Evolutionary conservation across 2,888 invertebrate genomes (phyloP).

Genomic region (Beris morrisii): DNA sequence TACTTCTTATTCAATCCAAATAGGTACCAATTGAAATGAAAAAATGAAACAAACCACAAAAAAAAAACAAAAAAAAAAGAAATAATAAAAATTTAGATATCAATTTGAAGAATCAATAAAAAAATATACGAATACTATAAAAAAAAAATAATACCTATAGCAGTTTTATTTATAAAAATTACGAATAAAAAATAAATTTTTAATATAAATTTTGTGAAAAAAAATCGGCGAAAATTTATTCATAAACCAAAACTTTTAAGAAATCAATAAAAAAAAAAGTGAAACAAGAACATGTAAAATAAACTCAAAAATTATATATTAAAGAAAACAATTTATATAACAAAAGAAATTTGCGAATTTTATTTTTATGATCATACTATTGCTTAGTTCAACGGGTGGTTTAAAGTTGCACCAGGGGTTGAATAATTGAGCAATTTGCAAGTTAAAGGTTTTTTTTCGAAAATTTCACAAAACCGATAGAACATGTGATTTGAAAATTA

Average conservation of each 20-base stretch:
- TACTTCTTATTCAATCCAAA: conserved; percentile 19
- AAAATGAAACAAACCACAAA: conserved; percentile 7
- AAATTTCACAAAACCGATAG: too few relatives aligned
- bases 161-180: conserved; percentile 31
- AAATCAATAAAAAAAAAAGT: too few relatives aligned
- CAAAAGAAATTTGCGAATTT: conserved; percentile 17
- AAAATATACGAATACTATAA: conserved; percentile 30
- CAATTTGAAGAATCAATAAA: conserved; percentile 18
- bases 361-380: too few relatives aligned
- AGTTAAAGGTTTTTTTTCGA: too few relatives aligned
- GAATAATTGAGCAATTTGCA: too few relatives aligned
- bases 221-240: conserved; percentile 25
- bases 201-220: conserved; percentile 31
- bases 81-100: conserved; percentile 23
- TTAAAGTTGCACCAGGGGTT: too few relatives aligned
- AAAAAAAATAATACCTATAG: conserved; percentile 17
- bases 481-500: too few relatives aligned
- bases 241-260: conserved; percentile 23
- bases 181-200: conserved; percentile 30
- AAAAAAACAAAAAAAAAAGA: conserved; percentile 17
- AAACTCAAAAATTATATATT: conserved; percentile 32
- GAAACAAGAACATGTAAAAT: conserved; percentile 20
- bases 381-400: too few relatives aligned
- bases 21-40: conserved; percentile 29
- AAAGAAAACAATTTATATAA: conserved; percentile 32